These are phyloP conservation scores for Drosophila paranaensis DNA, from an alignment of 2,888 invertebrate genomes.

Conservation along the genomic window DNA sequence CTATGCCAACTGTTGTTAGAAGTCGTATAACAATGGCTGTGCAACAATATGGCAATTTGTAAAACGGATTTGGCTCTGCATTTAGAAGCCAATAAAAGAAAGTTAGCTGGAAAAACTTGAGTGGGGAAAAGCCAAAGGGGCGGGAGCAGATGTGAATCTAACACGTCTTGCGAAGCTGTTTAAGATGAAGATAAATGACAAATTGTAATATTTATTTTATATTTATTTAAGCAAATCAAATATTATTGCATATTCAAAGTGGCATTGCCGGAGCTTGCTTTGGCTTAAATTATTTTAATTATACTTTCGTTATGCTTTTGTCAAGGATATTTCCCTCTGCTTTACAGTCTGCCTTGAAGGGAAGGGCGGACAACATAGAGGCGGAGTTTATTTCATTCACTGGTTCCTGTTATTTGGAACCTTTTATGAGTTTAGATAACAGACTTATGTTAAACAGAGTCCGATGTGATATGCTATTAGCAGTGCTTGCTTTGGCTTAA, in stretches of 20 bases:
- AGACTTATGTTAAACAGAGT: no score
- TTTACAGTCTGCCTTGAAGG: neutral
- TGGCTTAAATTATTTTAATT: neutral
- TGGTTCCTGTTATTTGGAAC: no score
- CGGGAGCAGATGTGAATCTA: neutral
- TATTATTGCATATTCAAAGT: neutral
- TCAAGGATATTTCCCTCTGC: neutral
- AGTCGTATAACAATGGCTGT: slow-evolving; percentile 45
- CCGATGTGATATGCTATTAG: no score
- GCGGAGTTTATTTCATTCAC: no score
- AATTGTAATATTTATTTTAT: neutral
- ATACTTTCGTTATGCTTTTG: neutral
- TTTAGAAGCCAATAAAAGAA: slow-evolving; percentile 73
- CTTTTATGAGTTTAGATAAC: no score
- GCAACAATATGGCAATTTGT: slow-evolving; percentile 68
- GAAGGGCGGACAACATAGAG: no score
- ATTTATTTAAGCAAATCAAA: neutral
- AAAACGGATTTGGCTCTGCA: slow-evolving; percentile 73
- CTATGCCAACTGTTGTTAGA: slow-evolving; percentile 33
- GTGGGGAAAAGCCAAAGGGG: neutral
- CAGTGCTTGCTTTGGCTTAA: no score
- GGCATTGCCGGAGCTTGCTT: no score
- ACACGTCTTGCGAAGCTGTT: slow-evolving; percentile 1
- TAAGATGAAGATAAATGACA: neutral
- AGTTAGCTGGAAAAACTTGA: slow-evolving; percentile 46